Percentiles rank a stretch among this genome's conserved stretches.
Conservation (phyloP, 2,888 invertebrate species). For the Mycalesis mineus region DNA sequence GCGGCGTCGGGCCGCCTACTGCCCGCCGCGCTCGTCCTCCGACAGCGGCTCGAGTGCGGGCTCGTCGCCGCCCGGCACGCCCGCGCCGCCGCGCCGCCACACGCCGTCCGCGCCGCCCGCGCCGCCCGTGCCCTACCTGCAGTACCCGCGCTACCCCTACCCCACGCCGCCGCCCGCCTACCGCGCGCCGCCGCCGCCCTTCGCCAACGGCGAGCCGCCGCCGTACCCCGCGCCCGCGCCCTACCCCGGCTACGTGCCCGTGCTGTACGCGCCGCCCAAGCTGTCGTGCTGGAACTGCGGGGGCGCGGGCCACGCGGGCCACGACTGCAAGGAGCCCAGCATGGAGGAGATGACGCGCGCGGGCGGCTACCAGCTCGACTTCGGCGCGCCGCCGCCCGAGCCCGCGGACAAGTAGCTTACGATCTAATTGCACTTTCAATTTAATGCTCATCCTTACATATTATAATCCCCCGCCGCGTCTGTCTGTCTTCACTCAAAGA, state of each 20-base stretch:
- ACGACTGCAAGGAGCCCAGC: slow-evolving; percentile 92
- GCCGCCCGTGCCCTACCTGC: slow-evolving; percentile 53
- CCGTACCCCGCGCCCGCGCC: slow-evolving; percentile 66
- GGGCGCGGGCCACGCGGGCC: slow-evolving; percentile 87
- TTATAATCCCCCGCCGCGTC: no score
- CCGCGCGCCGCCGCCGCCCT: slow-evolving; percentile 65
- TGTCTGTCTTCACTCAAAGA: no score
- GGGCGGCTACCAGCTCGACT: slow-evolving; percentile 83
- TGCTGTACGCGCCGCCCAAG: slow-evolving; percentile 79
- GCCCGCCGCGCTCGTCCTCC: slow-evolving; percentile 56
- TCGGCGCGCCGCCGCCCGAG: slow-evolving; percentile 66
- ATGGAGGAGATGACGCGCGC: slow-evolving; percentile 94
- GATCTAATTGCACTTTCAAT: slow-evolving; percentile 59
- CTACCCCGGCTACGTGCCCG: slow-evolving; percentile 70
- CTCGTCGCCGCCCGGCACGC: slow-evolving; percentile 65
- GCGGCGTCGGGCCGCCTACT: slow-evolving; percentile 66
- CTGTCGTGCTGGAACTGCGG: slow-evolving; percentile 96
- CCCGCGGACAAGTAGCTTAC: slow-evolving; percentile 58
- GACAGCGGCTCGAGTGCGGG: slow-evolving; percentile 68
- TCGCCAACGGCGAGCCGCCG: slow-evolving; percentile 70
- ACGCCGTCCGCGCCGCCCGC: slow-evolving; percentile 48
- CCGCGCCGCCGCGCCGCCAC: slow-evolving; percentile 58
- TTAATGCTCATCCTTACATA: no score
- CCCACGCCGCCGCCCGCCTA: slow-evolving; percentile 63
- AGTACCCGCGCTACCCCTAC: slow-evolving; percentile 63